Evolutionary conservation across 2,888 invertebrate genomes (phyloP), one percentile per base, ranked within the genome.

Genomic region (Scaptomyza flava): DNA sequence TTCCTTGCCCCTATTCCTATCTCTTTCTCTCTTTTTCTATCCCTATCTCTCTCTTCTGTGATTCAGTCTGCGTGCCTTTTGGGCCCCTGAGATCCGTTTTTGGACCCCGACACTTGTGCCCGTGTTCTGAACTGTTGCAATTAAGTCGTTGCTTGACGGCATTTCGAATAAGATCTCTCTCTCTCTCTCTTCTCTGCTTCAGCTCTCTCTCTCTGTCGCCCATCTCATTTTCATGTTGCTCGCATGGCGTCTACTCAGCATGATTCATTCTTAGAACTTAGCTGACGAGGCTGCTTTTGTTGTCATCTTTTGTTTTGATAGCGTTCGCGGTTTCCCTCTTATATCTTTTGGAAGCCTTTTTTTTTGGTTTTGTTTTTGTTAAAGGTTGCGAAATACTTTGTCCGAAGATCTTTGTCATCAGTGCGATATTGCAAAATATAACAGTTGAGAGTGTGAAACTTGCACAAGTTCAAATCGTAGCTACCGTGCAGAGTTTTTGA

Each of bases 261-360:
- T 79, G 77, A 83, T 77, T 83, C 86, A 81, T 85, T 87, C 79
- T 81, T 69, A 77, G 85, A 81, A 87, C 81, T 61, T 76, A 60
- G 74, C 73, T 77, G 77, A 74, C 72, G 72, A 72, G 61, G 72
- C 72, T 74, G 70, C 66, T 83, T 83, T 86, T 81, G 87, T 83
- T 83, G 78, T 86, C 80, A 79, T 79, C 80, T 74, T 70, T 71
- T 81, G 71, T 77, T 79, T 71, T 74, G 68, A 79, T 73, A 73
- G 69, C 59, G 59, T 48, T 42, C 53, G 72, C 68, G 68, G 69
- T 73, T 65, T 73, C 17, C 14, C 38, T 41, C 8, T 9, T n/a
- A 31, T 57, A 45, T 63, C 43, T 51, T 34, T 54, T 23, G 23
- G 12, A 12, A 12, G 12, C 11, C 17, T 14, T 17, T 38, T 43